Base-by-base conservation (phyloP, 1,140 invertebrate species). In the Zaprionus davidi region DNA sequence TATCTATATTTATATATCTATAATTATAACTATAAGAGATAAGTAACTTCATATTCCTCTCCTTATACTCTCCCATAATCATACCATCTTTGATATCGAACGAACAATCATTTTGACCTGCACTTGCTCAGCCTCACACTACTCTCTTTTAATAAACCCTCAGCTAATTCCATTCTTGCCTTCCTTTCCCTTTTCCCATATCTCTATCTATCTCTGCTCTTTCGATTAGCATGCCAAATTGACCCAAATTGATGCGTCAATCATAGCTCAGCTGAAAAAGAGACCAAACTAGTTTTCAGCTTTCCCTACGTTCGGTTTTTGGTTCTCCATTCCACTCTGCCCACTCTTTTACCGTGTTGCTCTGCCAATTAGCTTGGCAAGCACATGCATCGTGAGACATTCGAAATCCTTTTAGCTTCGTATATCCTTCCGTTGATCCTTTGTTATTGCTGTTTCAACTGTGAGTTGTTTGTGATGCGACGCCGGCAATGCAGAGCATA, bases 361-460 rank as follows among this genome's bases (percentile, higher is more conserved):
- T 65, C 64, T 84, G 62, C 62, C 77, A 84, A 83, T 83, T 83
- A 83, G 73, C 67, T 34, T n/a, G 70, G 69, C 59, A 64, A 63
- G 72, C 72, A 60, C 36, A 65, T 56, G 72, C 76, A 71, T 69
- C 72, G 72, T 78, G 76, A 75, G 67, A 55, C 65, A 73, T 73
- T 69, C 34, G 49, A 67, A 77, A 65, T 71, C 60, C 63, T 64
- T 71, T 79, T 55, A 78, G 60, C 38, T 24, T 74, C 49, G 36
- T 26, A 62, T 51, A 64, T 75, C 53, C 56, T 57, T 34, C 26
- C 53, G 58, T 55, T 74, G n/a, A 69, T 56, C 58, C 71, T 74
- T 70, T 57, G 51, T 63, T 75, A 71, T 75, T 71, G 67, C 59
- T 70, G 49, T 67, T 62, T 68, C 46, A 56, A 62, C 64, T 68